Base-by-base conservation (phyloP, 2,888 invertebrate genomes). In the Phortica okadai region DNA sequence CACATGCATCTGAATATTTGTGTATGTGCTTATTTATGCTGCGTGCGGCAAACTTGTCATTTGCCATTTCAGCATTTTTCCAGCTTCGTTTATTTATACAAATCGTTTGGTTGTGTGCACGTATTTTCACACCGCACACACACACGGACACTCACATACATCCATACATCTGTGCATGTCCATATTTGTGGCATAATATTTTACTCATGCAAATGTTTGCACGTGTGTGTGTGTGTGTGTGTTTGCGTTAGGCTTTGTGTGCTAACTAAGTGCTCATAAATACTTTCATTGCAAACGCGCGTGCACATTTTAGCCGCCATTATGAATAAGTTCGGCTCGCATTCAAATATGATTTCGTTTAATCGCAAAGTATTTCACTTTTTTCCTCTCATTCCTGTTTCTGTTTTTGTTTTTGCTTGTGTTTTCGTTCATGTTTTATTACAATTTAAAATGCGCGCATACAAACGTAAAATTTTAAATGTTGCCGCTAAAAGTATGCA, bases 31-130 rank as follows among this genome's bases (percentile, higher is more conserved):
- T 85, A 81, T 76, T 44, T 76, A 66, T 79, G 73, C 82, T 85
- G 85, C 81, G 84, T 80, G 83, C 83, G 82, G 41, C 33, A 83
- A 85, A 87, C 84, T 87, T 87, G 87, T 83, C 87, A 85, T 87
- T 83, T 83, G 84, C 87, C 82, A 85, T 81, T 85, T 85, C 84
- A 85, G 86, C 87, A 82, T 79, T 79, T 83, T 74, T 76, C 78
- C 77, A 83, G 77, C 78, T 84, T 74, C 80, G 77, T 82, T 81
- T 81, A 79, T 81, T 77, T 75, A 75, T 41, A 62, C 72, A 33
- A 21, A 45, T 64, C 25, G 25, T 25, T 64, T 66, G 54, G 5
- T 45, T 66, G 50, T 66, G 33, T 74, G 74, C 41, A 41, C 54
- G 66, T 50, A 14, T 11, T 11, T 50, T 11, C 50, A 50, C 50